Base-by-base conservation (phyloP, 2,113 vertebrate species). In the Lepus europaeus region DNA sequence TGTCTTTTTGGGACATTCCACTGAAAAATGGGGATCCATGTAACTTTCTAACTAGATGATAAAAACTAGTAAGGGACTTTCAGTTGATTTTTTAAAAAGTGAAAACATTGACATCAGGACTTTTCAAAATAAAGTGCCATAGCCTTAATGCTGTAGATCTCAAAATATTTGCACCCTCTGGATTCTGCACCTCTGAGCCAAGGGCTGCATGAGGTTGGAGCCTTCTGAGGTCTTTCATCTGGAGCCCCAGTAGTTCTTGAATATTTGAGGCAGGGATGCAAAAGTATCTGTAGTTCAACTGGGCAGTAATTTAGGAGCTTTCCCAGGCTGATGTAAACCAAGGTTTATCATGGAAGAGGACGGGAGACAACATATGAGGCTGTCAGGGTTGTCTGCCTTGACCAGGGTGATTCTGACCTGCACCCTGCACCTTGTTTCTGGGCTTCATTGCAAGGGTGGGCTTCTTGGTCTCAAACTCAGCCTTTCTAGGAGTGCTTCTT, bases 1-100 rank as follows among this genome's bases (percentile, higher is more conserved):
- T 90, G 23, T 95, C 79, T 91, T 81, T 96, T 73, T 51, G 70
- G 86, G 39, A 61, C 31, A 36, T 12, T 68, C 22, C 89, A 76
- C 68, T 73, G 29, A 84, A 73, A 72, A 33, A 25, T 31, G 29
- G n/a, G 39, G 3, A 72, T 93, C 68, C 89, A 59, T 86, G 36
- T 25, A 39, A 39, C 63, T 82, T 51, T 91, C 20, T 92, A 9
- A 79, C 53, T 1, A 31, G 56, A 79, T 79, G 59, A 5, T 80
- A n/a, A 76, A 84, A 64, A 56, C 20, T 19, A 33, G 23, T 59
- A n/a, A 88, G 29, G 59, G 64, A 49, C 27, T 77, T 90, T 84
- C 29, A 63, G 45, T n/a, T 83, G 27, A 25, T 72, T 73, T 69
- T 87, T 85, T 19, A 68, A 29, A 68, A 69, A 96, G 59, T 33